These are phyloP conservation scores for Scaptomyza graminum DNA, from an alignment of 1,140 invertebrate genomes.

Conservation along the genomic window DNA sequence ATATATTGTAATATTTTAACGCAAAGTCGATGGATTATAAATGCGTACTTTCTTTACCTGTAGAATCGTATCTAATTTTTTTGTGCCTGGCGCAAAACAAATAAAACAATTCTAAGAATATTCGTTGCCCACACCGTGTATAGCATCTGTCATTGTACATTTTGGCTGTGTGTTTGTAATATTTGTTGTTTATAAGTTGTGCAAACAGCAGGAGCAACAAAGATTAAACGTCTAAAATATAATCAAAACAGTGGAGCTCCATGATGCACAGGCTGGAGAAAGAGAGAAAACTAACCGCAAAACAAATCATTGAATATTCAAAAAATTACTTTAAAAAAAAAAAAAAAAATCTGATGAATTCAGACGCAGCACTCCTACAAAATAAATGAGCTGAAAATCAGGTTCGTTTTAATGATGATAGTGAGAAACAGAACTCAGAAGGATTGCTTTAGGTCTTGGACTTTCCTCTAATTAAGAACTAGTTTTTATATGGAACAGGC, in stretches of 20 bases:
- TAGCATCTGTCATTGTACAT: slow-evolving; percentile 17
- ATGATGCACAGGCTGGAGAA: neutral
- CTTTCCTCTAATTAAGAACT: slow-evolving; percentile 1
- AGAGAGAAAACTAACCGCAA: slow-evolving; percentile 4
- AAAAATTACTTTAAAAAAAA: neutral
- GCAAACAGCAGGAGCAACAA: slow-evolving; percentile 25
- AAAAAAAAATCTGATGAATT: neutral
- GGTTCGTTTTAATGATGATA: neutral
- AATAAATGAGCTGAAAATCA: neutral
- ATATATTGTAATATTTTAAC: neutral
- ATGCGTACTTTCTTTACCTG: slow-evolving; percentile 8
- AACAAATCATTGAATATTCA: slow-evolving; percentile 15
- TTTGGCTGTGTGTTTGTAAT: slow-evolving; percentile 6
- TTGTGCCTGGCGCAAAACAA: neutral
- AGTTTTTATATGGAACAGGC: slow-evolving; percentile 1
- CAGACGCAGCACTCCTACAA: neutral
- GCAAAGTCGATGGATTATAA: neutral
- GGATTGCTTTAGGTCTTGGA: neutral
- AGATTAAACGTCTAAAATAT: slow-evolving; percentile 16
- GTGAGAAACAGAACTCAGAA: neutral
- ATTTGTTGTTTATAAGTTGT: slow-evolving; percentile 44
- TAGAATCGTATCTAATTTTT: neutral
- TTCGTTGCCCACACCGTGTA: slow-evolving; percentile 16
- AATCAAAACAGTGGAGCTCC: slow-evolving; percentile 3
- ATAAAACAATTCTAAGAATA: slow-evolving; percentile 17